A percentile compares a stretch with the other conserved stretches of the same genome.
Conservation (phyloP, 2,113 vertebrate genomes). For the Salvelinus fontinalis region DNA sequence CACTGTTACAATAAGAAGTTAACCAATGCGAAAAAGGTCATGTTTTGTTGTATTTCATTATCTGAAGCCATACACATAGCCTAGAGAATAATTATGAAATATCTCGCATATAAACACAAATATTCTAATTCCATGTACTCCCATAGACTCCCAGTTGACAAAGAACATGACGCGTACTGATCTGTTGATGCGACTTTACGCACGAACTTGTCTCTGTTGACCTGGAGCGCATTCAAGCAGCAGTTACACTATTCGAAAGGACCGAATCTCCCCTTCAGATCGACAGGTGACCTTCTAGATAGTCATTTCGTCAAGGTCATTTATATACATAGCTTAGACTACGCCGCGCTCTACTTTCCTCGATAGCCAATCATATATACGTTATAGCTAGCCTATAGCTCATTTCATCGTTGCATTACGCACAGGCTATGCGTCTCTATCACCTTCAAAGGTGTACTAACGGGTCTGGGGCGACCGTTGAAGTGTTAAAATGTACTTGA, state of each 20-base stretch:
- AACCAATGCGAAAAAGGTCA: too few relatives aligned
- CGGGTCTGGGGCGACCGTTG: not conserved
- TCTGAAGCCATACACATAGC: too few relatives aligned
- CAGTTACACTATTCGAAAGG: not conserved
- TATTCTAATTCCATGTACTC: too few relatives aligned
- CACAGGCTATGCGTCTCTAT: not conserved
- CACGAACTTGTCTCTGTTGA: too few relatives aligned
- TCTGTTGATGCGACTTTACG: not conserved
- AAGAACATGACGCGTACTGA: not conserved
- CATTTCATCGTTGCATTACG: not conserved
- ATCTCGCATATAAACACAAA: too few relatives aligned
- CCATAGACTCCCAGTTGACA: too few relatives aligned
- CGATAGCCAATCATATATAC: not conserved
- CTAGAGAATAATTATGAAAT: too few relatives aligned
- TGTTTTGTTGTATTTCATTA: too few relatives aligned
- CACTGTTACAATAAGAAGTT: too few relatives aligned
- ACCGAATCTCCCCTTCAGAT: not conserved
- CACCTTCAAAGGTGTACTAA: not conserved
- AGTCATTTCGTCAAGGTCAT: conserved; percentile 19
- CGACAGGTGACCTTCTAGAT: not conserved
- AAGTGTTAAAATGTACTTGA: not conserved
- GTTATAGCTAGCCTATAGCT: not conserved
- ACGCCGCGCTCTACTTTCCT: not conserved
- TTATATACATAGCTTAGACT: not conserved
- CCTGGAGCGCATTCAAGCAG: not conserved